These are phyloP conservation scores for Oreocharis arfaki DNA, from an alignment of 2,113 vertebrate genomes.

Conservation along the genomic window DNA sequence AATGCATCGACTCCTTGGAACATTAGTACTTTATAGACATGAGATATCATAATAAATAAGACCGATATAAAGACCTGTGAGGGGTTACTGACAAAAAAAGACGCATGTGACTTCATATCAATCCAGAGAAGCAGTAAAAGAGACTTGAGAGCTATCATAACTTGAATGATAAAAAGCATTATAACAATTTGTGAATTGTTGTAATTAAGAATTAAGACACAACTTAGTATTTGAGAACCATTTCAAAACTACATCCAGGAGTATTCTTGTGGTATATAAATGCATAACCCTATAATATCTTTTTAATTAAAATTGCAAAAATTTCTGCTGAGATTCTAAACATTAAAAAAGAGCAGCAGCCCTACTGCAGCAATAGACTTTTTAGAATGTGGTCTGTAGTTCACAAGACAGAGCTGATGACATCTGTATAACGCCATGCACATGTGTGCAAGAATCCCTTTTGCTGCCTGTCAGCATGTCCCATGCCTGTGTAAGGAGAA, in stretches of 20 bases:
- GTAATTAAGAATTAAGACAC: background rate
- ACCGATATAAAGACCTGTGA: background rate
- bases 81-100: background rate
- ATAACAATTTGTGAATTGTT: background rate
- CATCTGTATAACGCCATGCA: too few relatives aligned
- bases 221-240: background rate
- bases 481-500: background rate
- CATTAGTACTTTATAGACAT: background rate
- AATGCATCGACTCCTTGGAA: background rate
- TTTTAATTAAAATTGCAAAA: background rate
- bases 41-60: background rate
- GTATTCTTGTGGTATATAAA: background rate
- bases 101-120: background rate
- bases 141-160: background rate
- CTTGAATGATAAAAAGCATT: background rate
- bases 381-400: background rate
- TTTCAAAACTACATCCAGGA: background rate
- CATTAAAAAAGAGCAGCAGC: background rate
- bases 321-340: background rate
- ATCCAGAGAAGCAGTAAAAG: background rate
- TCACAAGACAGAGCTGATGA: background rate
- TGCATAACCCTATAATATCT: background rate
- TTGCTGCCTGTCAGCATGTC: background rate
- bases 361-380: background rate
- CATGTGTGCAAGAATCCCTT: background rate